These are phyloP conservation scores for Sorex fumeus DNA, from an alignment of 2,113 vertebrate species.

Conservation along the genomic window DNA sequence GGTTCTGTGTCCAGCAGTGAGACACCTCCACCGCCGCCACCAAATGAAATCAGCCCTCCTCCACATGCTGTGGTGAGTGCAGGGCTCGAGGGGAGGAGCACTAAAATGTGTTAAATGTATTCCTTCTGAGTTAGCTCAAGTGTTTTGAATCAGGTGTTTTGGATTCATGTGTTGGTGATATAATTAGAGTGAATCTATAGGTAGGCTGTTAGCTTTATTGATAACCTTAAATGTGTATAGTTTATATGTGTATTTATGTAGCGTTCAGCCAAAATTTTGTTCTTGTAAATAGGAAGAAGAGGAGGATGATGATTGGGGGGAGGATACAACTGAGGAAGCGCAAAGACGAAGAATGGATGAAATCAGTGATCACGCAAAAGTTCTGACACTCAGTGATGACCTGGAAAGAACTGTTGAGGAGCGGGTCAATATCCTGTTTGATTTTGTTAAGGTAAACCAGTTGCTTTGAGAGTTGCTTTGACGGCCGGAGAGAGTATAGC, in stretches of 20 bases:
- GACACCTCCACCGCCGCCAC: constrained; percentile 91
- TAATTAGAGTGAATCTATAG: background rate
- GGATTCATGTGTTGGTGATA: background rate
- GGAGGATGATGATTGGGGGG: constrained; percentile 98
- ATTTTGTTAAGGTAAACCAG: constrained; percentile 95
- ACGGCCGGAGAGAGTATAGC: no score
- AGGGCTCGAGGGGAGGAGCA: background rate
- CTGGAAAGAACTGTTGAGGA: constrained; percentile 96
- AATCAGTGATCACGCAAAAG: constrained; percentile 98
- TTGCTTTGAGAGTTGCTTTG: background rate
- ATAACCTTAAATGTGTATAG: background rate
- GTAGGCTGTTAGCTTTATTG: background rate
- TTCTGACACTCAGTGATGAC: constrained; percentile 97
- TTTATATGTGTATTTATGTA: background rate
- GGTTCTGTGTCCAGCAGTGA: constrained; percentile 94
- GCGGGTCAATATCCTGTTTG: constrained; percentile 97
- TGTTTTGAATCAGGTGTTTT: background rate
- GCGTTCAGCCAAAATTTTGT: background rate
- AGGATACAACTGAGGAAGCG: constrained; percentile 98
- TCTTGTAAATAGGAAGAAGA: constrained; percentile 90
- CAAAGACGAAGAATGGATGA: constrained; percentile 98
- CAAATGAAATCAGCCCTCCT: constrained; percentile 93
- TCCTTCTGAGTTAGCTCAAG: background rate
- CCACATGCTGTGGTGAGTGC: constrained; percentile 94
- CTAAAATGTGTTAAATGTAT: background rate